Evolutionary conservation across 2,113 vertebrate genomes (phyloP), one percentile per base, ranked within the genome.

Genomic region (Anoura caudifer): DNA sequence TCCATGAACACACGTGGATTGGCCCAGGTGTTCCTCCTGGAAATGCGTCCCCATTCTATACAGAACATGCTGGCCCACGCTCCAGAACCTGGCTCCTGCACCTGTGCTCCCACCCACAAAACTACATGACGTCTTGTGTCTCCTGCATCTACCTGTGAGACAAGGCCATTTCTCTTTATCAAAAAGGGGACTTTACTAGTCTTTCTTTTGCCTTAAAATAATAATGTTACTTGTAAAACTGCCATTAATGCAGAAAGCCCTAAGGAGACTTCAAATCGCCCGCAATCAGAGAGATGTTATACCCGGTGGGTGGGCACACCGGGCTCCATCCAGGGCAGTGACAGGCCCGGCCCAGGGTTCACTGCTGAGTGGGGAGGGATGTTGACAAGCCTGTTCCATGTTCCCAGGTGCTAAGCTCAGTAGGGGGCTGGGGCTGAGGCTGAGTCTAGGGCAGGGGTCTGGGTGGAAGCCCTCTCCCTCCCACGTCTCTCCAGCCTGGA

Each of bases 101-200:
- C 11, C 52, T 24, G 20, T 0, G 31, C 17, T 38, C 67, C 3
- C 10, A 1, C 15, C 81, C 1, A 7, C n/a, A 7, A 20, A 41
- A 4, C 1, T 7, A 36, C n/a, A 12, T 1, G 22, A 36, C 1
- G 1, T 9, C 56, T 31, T 0, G 2, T 33, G 3, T n/a, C 9
- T 31, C 52, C 17, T 19, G 41, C 4, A 24, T 47, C 36, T 19
- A 36, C 20, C 76, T 54, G 16, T 6, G 3, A 14, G 70, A 28
- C 36, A 69, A 26, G 43, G 24, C 8, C 4, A 5, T 19, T 14
- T 73, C 45, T 45, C 5, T 0, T 20, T 10, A 17, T 63, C 17
- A 38, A n/a, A 79, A 36, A 10, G 36, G 56, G 20, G 11, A 24
- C 41, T 1, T 2, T 1, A 28, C 17, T n/a, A 9, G 3, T 38